A percentile compares a stretch with the other conserved stretches of the same genome.
These are phyloP conservation scores for Cheilosia vulpina DNA, from an alignment of 2,888 invertebrate genomes.

Conservation along the genomic window DNA sequence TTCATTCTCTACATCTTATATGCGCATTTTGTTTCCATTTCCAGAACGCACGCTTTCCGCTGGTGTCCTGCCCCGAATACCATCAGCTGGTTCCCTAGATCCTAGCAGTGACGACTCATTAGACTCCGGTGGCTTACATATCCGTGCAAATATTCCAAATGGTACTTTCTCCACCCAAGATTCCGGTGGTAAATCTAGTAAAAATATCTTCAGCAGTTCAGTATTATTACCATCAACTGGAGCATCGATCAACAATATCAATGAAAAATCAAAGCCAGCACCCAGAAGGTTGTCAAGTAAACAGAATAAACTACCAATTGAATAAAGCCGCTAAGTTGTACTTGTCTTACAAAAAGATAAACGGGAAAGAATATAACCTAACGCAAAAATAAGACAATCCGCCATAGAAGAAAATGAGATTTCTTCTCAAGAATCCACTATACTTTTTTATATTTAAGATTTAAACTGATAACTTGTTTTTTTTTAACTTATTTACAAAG, in stretches of 20 bases:
- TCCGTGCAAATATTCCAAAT: slow-evolving; percentile 83
- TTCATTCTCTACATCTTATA: neutral
- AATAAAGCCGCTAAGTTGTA: slow-evolving; percentile 83
- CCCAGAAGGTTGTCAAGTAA: slow-evolving; percentile 82
- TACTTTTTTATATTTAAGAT: slow-evolving; percentile 55
- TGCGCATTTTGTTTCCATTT: slow-evolving; percentile 5
- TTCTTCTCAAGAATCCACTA: slow-evolving; percentile 23
- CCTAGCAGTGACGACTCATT: slow-evolving; percentile 83
- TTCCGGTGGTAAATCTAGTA: slow-evolving; percentile 68
- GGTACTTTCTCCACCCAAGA: slow-evolving; percentile 80
- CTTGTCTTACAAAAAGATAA: neutral
- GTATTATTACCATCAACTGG: slow-evolving; percentile 71
- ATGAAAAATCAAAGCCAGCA: slow-evolving; percentile 80
- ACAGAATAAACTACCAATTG: slow-evolving; percentile 82
- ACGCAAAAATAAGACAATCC: neutral
- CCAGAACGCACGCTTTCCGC: slow-evolving; percentile 82
- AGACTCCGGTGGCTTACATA: slow-evolving; percentile 82
- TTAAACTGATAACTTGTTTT: slow-evolving; percentile 21
- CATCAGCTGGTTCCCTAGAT: slow-evolving; percentile 82
- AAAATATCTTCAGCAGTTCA: slow-evolving; percentile 76
- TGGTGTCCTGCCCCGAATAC: slow-evolving; percentile 81
- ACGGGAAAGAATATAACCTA: neutral
- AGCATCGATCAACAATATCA: slow-evolving; percentile 82
- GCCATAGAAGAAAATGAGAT: slow-evolving; percentile 41
- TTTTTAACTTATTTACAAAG: slow-evolving; percentile 34